Evolutionary conservation across 2,113 vertebrate genomes (phyloP).

Genomic region (Sminthopsis crassicaudata): DNA sequence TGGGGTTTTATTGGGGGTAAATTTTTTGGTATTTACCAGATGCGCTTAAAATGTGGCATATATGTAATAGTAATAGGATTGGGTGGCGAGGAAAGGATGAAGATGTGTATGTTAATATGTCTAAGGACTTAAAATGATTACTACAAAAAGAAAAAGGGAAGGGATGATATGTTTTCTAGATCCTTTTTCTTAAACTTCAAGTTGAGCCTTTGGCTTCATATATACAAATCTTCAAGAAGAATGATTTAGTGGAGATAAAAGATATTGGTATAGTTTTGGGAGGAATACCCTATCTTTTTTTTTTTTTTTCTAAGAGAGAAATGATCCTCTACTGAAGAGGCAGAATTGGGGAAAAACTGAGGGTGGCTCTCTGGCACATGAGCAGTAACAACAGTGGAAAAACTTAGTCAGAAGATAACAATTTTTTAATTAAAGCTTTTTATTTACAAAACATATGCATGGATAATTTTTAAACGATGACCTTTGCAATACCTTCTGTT

Average conservation of each 20-base stretch:
- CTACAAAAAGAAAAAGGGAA: background rate
- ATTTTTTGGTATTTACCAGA: background rate
- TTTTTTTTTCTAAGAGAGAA: background rate
- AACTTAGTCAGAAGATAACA: background rate
- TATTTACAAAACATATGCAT: too few species aligned
- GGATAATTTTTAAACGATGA: too few species aligned
- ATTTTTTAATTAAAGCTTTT: background rate
- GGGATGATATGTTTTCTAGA: background rate
- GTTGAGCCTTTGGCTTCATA: background rate
- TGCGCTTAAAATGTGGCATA: background rate
- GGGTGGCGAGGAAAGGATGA: background rate
- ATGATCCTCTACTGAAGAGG: background rate
- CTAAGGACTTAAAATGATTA: background rate
- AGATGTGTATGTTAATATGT: background rate
- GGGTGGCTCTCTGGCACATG: background rate
- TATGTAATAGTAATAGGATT: background rate
- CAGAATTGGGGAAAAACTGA: background rate
- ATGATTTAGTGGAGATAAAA: background rate
- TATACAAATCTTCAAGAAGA: background rate
- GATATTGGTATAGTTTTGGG: background rate
- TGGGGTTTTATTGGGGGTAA: background rate
- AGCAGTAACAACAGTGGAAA: background rate
- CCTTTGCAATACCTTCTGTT: too few species aligned
- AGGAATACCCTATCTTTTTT: background rate
- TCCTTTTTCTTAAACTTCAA: background rate